Base-by-base conservation (phyloP, 2,797 vertebrate genomes). In the Pantherophis alleghaniensis region DNA sequence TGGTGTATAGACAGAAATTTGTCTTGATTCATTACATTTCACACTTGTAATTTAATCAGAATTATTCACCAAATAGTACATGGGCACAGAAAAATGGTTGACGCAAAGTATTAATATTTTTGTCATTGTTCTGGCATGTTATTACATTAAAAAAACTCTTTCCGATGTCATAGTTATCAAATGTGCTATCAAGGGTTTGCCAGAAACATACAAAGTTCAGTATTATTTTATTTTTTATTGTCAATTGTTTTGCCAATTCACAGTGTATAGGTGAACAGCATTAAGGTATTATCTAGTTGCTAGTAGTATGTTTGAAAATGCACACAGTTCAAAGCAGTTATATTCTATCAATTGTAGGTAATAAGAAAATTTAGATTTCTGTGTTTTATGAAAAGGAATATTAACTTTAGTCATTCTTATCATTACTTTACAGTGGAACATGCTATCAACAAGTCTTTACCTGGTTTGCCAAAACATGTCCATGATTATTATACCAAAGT, bases 81-180 rank as follows among this genome's bases (percentile, higher is more conserved):
- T 61, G 95, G 89, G 74, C 56, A 95, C 91, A 93, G 89, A 91
- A 95, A 95, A 96, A 94, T 94, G 93, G 96, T 61, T 95, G 93
- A 89, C 94, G 91, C 93, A 79, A 95, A 95, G 91, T 96, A 92
- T 94, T 95, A 96, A 93, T 94, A 95, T 87, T 97, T 96, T 96
- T 96, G 92, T 96, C 95, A 96, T 94, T 88, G 61, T 91, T 94
- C 93, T 95, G 96, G 91, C 47, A 24, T 92, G 90, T 93, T 94
- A 92, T 94, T 88, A 89, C 56, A 93, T 95, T 26, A 60, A 14
- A 26, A 37, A 86, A 95, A 94, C 94, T 93, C 37, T 94, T 32
- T 95, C 95, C 94, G 95, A 51, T 37, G 89, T 28, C 88, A 92
- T 47, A 79, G 51, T 93, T 94, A 86, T 91, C 95, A 96, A 94